phyloP scores from a whole-genome alignment of 2,113 vertebrate species.

The Dicaeum eximium region DNA sequence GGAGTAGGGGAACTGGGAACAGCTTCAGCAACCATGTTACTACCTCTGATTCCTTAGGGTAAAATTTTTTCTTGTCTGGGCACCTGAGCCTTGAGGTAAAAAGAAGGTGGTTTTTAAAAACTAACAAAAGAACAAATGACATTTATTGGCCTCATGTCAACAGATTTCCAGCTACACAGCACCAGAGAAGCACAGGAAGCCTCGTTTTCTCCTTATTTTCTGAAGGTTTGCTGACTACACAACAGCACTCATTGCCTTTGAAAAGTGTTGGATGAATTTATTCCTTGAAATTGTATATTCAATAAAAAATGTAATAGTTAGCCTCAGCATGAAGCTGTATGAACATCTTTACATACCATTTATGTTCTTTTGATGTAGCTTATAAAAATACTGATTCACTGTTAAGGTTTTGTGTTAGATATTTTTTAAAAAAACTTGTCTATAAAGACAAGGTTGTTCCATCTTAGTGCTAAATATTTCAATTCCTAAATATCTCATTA shows the following conservation, averaged over 20 bases:
- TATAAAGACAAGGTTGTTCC: neutral
- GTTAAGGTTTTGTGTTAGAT: neutral
- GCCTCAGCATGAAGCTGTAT: neutral
- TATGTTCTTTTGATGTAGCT: neutral
- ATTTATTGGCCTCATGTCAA: neutral
- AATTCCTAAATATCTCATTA: neutral
- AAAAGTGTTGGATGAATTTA: neutral
- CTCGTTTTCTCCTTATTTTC: neutral
- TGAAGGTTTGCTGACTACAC: neutral
- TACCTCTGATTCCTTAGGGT: neutral
- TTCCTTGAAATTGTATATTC: neutral
- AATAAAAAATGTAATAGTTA: neutral
- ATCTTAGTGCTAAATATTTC: neutral
- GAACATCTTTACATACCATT: neutral
- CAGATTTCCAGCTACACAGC: neutral
- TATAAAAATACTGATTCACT: neutral
- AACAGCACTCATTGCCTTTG: neutral
- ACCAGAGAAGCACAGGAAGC: neutral
- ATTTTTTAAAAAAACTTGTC: neutral
- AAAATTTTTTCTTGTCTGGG: neutral
- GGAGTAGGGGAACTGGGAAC: neutral
- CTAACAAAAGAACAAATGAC: neutral
- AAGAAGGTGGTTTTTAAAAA: neutral
- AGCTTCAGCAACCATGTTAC: neutral
- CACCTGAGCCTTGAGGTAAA: neutral